phyloP scores from a whole-genome alignment of 2,113 vertebrate genomes.

The Rhabdornis inornatus region DNA sequence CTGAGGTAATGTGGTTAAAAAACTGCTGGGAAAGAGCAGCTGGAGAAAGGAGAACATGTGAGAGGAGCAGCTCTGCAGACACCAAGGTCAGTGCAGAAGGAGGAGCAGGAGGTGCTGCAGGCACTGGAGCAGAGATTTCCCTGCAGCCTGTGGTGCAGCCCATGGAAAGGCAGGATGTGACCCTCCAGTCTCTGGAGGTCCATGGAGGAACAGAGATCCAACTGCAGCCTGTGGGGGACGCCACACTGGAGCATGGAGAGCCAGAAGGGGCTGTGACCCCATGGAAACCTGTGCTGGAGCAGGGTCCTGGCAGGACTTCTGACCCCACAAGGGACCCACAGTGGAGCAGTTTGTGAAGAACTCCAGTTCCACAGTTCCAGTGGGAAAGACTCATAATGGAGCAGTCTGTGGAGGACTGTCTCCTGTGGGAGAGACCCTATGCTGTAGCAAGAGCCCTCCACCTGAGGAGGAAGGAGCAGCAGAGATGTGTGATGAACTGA shows the following conservation, averaged over 20 bases:
- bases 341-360: background rate
- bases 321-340: background rate
- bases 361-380: background rate
- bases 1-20: background rate
- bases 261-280: fast-evolving
- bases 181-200: background rate
- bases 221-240: background rate
- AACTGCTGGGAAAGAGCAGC: background rate
- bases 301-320: background rate
- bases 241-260: background rate
- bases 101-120: background rate
- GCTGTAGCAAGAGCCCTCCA: background rate
- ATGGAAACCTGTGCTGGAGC: fast-evolving
- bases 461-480: background rate
- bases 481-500: background rate
- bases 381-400: background rate
- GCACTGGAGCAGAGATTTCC: background rate
- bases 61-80: background rate
- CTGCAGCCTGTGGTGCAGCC: fast-evolving
- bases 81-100: background rate
- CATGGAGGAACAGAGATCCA: background rate
- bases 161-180: background rate
- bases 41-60: background rate
- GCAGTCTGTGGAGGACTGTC: background rate
- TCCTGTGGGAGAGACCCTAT: background rate